Conservation (phyloP, 2,113 vertebrate species). For the Acanthisitta chloris region DNA sequence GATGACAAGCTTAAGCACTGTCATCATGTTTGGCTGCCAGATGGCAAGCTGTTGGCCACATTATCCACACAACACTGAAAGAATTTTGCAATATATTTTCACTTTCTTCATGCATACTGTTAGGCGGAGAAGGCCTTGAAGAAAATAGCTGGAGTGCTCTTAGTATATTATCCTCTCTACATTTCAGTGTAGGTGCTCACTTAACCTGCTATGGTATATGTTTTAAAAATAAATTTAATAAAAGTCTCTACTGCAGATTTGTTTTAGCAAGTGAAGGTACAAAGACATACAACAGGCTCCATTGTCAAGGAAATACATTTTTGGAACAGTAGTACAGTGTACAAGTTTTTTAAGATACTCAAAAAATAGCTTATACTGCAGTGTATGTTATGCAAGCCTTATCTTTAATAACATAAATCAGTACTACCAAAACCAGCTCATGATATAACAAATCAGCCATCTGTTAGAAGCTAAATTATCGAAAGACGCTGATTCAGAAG, state of each 20-base stretch:
- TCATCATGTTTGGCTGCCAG: background rate
- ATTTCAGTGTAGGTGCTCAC: background rate
- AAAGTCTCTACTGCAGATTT: background rate
- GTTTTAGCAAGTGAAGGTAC: background rate
- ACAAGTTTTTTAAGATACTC: background rate
- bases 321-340: background rate
- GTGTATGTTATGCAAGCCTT: background rate
- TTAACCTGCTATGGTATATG: accelerated
- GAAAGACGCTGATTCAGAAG: background rate
- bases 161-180: background rate
- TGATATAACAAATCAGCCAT: background rate
- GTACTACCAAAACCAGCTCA: background rate
- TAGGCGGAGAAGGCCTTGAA: background rate
- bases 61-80: background rate
- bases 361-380: background rate
- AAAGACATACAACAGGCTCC: background rate
- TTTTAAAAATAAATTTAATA: background rate
- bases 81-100: background rate
- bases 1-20: background rate
- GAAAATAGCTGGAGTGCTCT: background rate
- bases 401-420: background rate
- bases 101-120: background rate
- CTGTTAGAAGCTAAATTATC: background rate
- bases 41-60: background rate
- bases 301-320: background rate